Evolutionary conservation across 2,113 vertebrate genomes (phyloP).

Genomic region (Phalacrocorax brasilianus): DNA sequence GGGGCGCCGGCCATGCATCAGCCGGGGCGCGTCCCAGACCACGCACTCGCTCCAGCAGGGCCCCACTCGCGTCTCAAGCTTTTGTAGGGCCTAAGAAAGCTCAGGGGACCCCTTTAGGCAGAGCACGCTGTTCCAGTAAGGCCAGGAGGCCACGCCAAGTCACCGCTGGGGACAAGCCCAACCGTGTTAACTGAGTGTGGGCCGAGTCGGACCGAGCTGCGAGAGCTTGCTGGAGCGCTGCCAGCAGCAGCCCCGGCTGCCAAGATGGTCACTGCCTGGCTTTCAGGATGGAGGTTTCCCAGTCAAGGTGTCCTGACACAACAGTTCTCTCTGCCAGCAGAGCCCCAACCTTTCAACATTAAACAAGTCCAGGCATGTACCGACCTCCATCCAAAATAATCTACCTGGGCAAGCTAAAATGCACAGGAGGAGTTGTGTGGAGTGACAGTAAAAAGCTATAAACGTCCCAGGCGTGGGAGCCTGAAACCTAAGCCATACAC

Average conservation of each 20-base stretch:
- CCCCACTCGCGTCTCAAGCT: too few relatives aligned
- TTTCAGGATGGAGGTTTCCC: not conserved
- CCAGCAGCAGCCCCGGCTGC: not conserved
- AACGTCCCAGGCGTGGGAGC: fast-evolving
- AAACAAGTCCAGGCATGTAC: not conserved
- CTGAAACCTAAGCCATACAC: not conserved
- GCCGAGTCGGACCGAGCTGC: not conserved
- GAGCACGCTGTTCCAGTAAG: fast-evolving
- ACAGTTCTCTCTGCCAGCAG: not conserved
- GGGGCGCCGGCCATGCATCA: not conserved
- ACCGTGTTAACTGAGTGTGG: fast-evolving
- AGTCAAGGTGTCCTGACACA: not conserved
- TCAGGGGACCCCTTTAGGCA: not conserved
- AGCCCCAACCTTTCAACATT: fast-evolving
- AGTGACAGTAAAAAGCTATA: not conserved
- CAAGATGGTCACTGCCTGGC: not conserved
- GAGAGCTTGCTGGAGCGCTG: not conserved
- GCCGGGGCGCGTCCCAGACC: not conserved
- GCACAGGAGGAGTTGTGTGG: fast-evolving
- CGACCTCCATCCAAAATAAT: fast-evolving
- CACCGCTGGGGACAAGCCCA: not conserved
- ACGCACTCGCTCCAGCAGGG: not conserved
- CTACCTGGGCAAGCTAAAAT: not conserved
- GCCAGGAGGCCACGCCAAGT: fast-evolving
- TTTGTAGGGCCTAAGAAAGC: too few relatives aligned